Evolutionary conservation across 2,888 invertebrate species (phyloP), one percentile per base, ranked within the genome.

Genomic region (Heliconius ethilla): DNA sequence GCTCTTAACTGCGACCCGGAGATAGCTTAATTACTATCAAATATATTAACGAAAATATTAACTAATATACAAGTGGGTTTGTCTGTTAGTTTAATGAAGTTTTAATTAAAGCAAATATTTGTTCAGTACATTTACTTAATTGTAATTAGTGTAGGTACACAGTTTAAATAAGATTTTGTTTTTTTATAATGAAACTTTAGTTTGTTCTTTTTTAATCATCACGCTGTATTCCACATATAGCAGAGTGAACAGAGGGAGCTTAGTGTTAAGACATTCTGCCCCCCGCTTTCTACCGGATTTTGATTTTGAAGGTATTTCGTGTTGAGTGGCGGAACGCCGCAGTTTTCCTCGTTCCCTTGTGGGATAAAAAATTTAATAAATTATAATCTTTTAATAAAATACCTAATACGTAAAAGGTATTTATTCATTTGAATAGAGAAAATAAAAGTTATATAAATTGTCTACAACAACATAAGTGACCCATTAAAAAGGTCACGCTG

Each of bases 1-100:
- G 59, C 59, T 15, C 40, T 18, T 62, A 40, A 69, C 27, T 59
- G 51, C 63, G 76, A 76, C 70, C 76, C 62, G 40, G 62, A 33
- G 40, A 63, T 74, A 22, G 27, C 74, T 37, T 73, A 63, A 63
- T 74, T 40, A 45, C 29, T 13, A 33, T 72, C 37, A 37, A 72
- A 59, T 59, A 59, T 72, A 72, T 29, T 25, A 33, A 59, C 33
- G 55, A 72, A 59, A 72, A 59, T 72, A 63, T 63, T 62, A 63
- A 59, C 33, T 73, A 62, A 40, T 62, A 1, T 40, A 27, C 27
- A 18, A 27, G 45, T 65, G 10, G 11, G 15, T 51, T 40, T 40
- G 69, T 67, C n/a, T 55, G 70, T 72, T 37, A 33, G 59, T 72
- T 72, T 37, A 55, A 25, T 69, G 13, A 9, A 9, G 59, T 72